phyloP scores from a whole-genome alignment of 2,797 vertebrate genomes.

The Myotis planiceps region DNA sequence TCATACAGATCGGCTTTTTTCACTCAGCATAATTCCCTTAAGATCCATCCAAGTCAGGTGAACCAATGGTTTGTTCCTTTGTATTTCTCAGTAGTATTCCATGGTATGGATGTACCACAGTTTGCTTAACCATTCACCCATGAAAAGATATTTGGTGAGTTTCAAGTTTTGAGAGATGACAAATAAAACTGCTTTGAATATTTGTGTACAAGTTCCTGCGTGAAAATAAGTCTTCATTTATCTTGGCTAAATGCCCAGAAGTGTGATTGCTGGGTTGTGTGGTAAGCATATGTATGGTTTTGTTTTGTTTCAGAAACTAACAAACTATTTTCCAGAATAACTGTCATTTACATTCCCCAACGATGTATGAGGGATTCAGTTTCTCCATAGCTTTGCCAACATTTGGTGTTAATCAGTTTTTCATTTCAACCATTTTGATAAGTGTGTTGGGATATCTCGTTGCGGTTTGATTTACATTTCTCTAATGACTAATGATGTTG shows the following conservation, averaged over 20 bases:
- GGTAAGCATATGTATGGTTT: background rate
- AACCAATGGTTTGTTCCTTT: background rate
- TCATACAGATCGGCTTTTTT: background rate
- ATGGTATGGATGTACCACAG: background rate
- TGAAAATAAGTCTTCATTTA: constrained; percentile 63
- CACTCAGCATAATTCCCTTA: background rate
- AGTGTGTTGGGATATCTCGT: background rate
- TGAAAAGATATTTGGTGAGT: constrained; percentile 18
- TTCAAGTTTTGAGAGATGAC: constrained; percentile 53
- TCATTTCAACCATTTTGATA: constrained; percentile 41
- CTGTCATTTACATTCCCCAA: background rate
- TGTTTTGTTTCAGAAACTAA: background rate
- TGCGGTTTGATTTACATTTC: constrained; percentile 55
- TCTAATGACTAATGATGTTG: constrained; percentile 3
- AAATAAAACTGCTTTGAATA: constrained; percentile 56
- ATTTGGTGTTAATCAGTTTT: constrained; percentile 46
- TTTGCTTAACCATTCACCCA: background rate
- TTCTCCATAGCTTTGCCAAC: constrained; percentile 17
- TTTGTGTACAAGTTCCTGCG: constrained; percentile 44
- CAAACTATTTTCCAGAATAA: constrained; percentile 8
- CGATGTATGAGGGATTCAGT: background rate
- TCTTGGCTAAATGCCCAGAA: constrained; percentile 44
- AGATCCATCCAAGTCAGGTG: background rate
- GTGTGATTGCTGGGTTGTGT: background rate
- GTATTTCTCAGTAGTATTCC: background rate